phyloP scores from a whole-genome alignment of 2,113 vertebrate species.

The Eurypyga helias region DNA sequence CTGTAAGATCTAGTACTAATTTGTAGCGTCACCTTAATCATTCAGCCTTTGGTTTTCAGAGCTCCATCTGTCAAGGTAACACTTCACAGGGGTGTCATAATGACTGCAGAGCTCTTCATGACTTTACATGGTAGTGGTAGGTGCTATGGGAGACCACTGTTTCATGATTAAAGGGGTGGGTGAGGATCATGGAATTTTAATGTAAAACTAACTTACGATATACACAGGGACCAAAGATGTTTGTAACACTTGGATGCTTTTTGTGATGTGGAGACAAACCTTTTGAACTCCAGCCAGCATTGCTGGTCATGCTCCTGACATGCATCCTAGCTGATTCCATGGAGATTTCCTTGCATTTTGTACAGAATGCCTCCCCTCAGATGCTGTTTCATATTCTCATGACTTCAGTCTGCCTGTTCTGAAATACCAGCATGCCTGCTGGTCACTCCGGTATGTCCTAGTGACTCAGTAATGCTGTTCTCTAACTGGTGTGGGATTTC shows the following conservation, averaged over 20 bases:
- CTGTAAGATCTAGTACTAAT: not conserved
- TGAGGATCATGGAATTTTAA: not conserved
- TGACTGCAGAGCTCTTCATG: not conserved
- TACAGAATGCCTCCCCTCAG: conserved; percentile 24
- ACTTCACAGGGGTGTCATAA: not conserved
- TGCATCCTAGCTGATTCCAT: conserved; percentile 33
- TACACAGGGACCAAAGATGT: not conserved
- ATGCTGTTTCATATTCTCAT: conserved; percentile 68
- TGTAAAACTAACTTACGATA: not conserved
- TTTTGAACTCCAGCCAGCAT: conserved; percentile 19
- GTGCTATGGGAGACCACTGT: not conserved
- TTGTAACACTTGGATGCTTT: not conserved
- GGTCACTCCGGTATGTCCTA: not conserved
- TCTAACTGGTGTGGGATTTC: not conserved
- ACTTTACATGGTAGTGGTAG: not conserved
- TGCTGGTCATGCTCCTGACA: conserved; percentile 41
- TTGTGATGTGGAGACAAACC: not conserved
- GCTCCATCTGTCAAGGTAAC: not conserved
- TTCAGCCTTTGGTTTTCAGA: not conserved
- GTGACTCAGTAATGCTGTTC: not conserved
- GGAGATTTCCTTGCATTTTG: conserved; percentile 56
- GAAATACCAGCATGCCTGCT: conserved; percentile 32
- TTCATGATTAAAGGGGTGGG: not conserved
- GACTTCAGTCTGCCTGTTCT: conserved; percentile 41
- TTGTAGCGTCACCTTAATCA: not conserved